Conservation (phyloP, 2,888 invertebrate species). For the Drosophila rubida region DNA sequence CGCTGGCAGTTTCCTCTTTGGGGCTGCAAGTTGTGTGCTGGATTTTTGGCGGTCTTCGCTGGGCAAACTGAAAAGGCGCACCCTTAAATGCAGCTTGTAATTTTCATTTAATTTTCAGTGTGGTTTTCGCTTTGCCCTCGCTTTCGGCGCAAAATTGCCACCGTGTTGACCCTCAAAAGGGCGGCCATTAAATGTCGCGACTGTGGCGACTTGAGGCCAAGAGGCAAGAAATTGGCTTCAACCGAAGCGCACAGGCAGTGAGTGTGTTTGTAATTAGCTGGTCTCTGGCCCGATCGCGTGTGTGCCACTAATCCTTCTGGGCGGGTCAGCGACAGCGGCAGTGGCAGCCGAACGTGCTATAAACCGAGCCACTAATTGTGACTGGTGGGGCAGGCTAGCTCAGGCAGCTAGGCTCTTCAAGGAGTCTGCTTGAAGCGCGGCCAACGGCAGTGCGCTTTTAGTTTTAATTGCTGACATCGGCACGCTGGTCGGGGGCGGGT, state of each 20-base stretch:
- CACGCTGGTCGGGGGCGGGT: constrained; percentile 8
- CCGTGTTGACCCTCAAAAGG: constrained; percentile 69
- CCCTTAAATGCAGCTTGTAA: constrained; percentile 67
- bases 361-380: constrained; percentile 57
- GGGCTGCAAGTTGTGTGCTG: constrained; percentile 29
- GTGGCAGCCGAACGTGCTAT: constrained; percentile 60
- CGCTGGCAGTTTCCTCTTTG: constrained; percentile 1
- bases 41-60: constrained; percentile 31
- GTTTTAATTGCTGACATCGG: constrained; percentile 62
- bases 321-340: constrained; percentile 41
- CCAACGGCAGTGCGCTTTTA: constrained; percentile 68
- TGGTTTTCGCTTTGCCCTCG: constrained; percentile 42
- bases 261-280: constrained; percentile 62
- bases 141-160: constrained; percentile 46
- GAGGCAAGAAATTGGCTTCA: constrained; percentile 54
- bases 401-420: constrained; percentile 5
- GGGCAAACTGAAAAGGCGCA: constrained; percentile 41
- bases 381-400: not conserved
- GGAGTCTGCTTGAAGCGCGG: constrained; percentile 31
- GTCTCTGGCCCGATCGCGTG: constrained; percentile 64
- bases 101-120: constrained; percentile 76
- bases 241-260: not conserved
- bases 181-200: constrained; percentile 74
- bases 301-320: constrained; percentile 68
- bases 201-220: constrained; percentile 42